A percentile compares a stretch with the other conserved stretches of the same genome.
phyloP scores from a whole-genome alignment of 2,888 invertebrate genomes.

The Endotricha flammealis region DNA sequence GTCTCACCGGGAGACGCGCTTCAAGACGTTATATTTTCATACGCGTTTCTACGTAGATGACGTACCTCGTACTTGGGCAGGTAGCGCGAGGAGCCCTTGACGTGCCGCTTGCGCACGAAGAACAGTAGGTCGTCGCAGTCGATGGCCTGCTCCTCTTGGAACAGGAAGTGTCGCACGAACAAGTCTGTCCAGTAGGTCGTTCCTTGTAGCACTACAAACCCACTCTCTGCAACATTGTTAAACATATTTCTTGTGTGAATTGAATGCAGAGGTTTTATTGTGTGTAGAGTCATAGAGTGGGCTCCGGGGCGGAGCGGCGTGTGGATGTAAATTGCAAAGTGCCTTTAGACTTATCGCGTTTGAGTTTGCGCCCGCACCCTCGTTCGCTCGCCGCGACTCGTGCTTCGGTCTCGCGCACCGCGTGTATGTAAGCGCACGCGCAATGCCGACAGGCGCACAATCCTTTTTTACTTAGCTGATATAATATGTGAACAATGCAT shows the following conservation, averaged over 20 bases:
- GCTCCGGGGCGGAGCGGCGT: not conserved
- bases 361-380: too few relatives aligned
- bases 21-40: too few relatives aligned
- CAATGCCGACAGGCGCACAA: too few relatives aligned
- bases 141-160: constrained; percentile 91
- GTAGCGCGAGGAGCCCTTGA: constrained; percentile 91
- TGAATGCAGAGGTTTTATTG: too few relatives aligned
- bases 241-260: constrained; percentile 10
- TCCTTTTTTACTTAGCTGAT: too few relatives aligned
- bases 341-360: constrained; percentile 27
- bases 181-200: constrained; percentile 97
- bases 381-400: too few relatives aligned
- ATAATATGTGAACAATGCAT: too few relatives aligned
- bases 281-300: not conserved
- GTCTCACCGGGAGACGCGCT: too few relatives aligned
- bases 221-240: constrained; percentile 81
- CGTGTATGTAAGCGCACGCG: too few relatives aligned
- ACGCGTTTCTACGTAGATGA: too few relatives aligned
- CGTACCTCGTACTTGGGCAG: constrained; percentile 94
- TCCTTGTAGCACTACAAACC: constrained; percentile 94
- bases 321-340: constrained; percentile 29
- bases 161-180: constrained; percentile 95
- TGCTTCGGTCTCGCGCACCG: too few relatives aligned
- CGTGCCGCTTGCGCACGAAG: constrained; percentile 95
- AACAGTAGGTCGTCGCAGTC: constrained; percentile 97